These are phyloP conservation scores for Cephus pygmeus DNA, from an alignment of 2,888 invertebrate genomes.

Conservation along the genomic window DNA sequence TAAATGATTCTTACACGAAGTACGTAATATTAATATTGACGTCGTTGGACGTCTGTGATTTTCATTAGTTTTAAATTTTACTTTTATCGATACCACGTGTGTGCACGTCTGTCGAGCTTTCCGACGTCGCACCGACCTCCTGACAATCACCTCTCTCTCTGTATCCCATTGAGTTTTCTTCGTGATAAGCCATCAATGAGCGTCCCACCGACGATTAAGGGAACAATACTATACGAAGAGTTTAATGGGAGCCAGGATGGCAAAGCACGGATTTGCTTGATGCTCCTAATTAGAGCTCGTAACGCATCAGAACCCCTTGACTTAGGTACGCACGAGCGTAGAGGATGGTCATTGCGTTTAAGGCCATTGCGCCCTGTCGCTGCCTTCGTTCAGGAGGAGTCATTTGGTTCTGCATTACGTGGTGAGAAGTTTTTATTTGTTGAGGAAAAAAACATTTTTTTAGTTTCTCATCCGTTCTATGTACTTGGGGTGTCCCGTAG, in stretches of 20 bases:
- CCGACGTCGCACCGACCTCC: too few species aligned
- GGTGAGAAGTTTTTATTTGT: neutral
- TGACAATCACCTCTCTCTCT: neutral
- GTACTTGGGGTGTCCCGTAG: neutral
- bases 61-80: neutral
- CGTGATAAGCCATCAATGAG: constrained; percentile 6
- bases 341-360: neutral
- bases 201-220: constrained; percentile 16
- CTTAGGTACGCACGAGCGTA: neutral
- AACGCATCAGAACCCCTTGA: constrained; percentile 35
- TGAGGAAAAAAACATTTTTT: neutral
- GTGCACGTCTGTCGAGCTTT: too few species aligned
- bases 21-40: neutral
- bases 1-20: neutral
- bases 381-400: neutral
- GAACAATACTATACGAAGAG: constrained; percentile 25
- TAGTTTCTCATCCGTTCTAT: neutral
- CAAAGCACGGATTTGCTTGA: constrained; percentile 24
- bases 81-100: too few species aligned
- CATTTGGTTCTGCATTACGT: neutral
- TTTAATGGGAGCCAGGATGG: constrained; percentile 26
- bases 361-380: neutral
- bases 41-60: neutral
- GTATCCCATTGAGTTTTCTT: neutral
- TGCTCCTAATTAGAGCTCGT: constrained; percentile 42